Conservation (phyloP, 2,888 invertebrate species). For the Diaprepes abbreviatus region DNA sequence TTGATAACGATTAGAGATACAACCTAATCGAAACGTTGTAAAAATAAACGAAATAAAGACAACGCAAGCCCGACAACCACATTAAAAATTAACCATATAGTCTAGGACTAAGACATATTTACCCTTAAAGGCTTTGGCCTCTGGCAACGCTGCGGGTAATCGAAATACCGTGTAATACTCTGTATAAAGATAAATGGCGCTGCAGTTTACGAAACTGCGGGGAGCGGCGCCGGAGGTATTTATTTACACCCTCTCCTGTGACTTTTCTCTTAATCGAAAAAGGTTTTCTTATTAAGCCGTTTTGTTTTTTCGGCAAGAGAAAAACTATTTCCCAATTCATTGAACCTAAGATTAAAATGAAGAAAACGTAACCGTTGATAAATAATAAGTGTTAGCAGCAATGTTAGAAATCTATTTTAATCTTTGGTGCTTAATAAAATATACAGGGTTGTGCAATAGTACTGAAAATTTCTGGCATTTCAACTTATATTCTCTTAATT, state of each 20-base stretch:
- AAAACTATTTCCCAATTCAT: background rate
- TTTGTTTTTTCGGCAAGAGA: background rate
- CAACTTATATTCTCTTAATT: too few relatives aligned
- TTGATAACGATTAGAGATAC: too few relatives aligned
- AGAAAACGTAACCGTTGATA: too few relatives aligned
- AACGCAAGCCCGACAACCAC: too few relatives aligned
- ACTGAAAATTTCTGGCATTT: too few relatives aligned
- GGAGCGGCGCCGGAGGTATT: slow-evolving; percentile 52
- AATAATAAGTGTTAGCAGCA: too few relatives aligned
- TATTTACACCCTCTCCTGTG: slow-evolving; percentile 38
- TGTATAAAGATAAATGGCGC: slow-evolving; percentile 66
- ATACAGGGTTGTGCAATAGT: too few relatives aligned
- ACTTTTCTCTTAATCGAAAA: slow-evolving; percentile 38
- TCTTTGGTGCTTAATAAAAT: too few relatives aligned
- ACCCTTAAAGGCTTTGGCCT: slow-evolving; percentile 50
- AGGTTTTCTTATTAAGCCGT: slow-evolving; percentile 28
- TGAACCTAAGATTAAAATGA: background rate
- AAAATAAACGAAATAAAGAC: too few relatives aligned
- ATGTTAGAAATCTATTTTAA: too few relatives aligned
- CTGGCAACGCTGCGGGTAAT: slow-evolving; percentile 64
- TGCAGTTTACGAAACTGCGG: slow-evolving; percentile 62
- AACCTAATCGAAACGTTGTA: too few relatives aligned
- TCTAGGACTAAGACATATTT: slow-evolving; percentile 36
- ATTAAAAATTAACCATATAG: slow-evolving; percentile 22
- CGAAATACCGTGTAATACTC: slow-evolving; percentile 66